Conservation (phyloP, 1,140 invertebrate genomes). For the Nymphalis io region DNA sequence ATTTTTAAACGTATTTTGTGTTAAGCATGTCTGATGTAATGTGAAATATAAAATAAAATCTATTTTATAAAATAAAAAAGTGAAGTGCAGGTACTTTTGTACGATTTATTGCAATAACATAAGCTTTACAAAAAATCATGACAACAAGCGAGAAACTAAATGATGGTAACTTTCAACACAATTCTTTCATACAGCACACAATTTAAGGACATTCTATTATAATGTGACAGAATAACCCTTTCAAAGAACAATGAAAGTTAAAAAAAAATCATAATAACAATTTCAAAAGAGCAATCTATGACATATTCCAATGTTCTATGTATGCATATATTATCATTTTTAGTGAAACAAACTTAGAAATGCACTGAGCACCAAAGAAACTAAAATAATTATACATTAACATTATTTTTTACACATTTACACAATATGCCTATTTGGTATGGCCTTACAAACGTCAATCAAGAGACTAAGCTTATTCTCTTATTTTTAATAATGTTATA, state of each 20-base stretch:
- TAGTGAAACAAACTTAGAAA: slow-evolving; percentile 56
- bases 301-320: slow-evolving; percentile 13
- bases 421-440: slow-evolving; percentile 44
- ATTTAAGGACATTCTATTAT: slow-evolving; percentile 52
- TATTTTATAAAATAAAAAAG: slow-evolving; percentile 2
- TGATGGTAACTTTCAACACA: slow-evolving; percentile 70
- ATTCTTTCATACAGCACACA: slow-evolving; percentile 54
- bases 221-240: slow-evolving; percentile 10
- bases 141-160: slow-evolving; percentile 70
- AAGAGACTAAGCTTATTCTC: slow-evolving; percentile 20
- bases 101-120: slow-evolving; percentile 78
- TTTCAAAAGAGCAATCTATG: slow-evolving; percentile 4
- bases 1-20: neutral
- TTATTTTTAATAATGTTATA: slow-evolving; percentile 19
- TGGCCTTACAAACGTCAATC: slow-evolving; percentile 21
- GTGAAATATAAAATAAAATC: neutral
- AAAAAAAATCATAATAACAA: neutral
- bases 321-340: slow-evolving; percentile 31
- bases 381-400: slow-evolving; percentile 48
- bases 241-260: slow-evolving; percentile 24
- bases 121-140: slow-evolving; percentile 74
- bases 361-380: slow-evolving; percentile 67
- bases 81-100: slow-evolving; percentile 52
- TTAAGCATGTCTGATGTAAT: neutral
- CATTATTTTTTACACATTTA: slow-evolving; percentile 64